A percentile compares a stretch with the other conserved stretches of the same genome.
Conservation (phyloP, 30 jellyfish, hydroid and myxozoan species). For the Turritopsis dohrnii region DNA sequence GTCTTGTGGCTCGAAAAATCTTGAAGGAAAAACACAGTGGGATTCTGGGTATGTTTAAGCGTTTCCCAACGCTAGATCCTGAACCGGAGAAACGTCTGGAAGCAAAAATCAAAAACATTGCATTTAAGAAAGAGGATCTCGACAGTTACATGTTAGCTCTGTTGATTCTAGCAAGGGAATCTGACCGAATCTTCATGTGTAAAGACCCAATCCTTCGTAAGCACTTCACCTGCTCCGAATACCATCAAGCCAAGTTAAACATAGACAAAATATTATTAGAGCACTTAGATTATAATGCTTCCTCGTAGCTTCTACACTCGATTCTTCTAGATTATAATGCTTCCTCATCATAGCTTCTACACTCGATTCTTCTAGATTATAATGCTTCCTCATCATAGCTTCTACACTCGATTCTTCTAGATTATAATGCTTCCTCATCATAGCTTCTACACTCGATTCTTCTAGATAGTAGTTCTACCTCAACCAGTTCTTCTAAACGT, state of each 20-base stretch:
- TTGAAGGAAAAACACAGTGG: constrained; percentile 78
- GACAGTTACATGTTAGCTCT: constrained; percentile 85
- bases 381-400: too few species aligned
- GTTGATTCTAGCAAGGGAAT: constrained; percentile 78
- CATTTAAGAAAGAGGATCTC: constrained; percentile 39
- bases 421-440: too few species aligned
- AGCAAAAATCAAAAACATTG: constrained; percentile 60
- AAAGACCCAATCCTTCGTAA: constrained; percentile 91
- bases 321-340: too few species aligned
- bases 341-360: too few species aligned
- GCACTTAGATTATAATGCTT: background rate
- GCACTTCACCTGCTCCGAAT: constrained; percentile 62
- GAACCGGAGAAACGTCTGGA: constrained; percentile 87
- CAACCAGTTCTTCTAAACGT: too few species aligned
- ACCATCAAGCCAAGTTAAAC: constrained; percentile 60
- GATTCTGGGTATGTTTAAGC: constrained; percentile 78
- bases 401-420: too few species aligned
- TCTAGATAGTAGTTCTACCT: too few species aligned
- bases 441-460: too few species aligned
- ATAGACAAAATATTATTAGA: constrained; percentile 38
- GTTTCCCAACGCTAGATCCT: constrained; percentile 92
- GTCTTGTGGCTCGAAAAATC: constrained; percentile 73
- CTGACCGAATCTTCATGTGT: constrained; percentile 83
- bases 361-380: too few species aligned
- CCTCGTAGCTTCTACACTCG: too few species aligned